Percentiles rank a stretch among this genome's conserved stretches.
These are phyloP conservation scores for Drosophila paracracens DNA, from an alignment of 2,888 invertebrate species.

Conservation along the genomic window DNA sequence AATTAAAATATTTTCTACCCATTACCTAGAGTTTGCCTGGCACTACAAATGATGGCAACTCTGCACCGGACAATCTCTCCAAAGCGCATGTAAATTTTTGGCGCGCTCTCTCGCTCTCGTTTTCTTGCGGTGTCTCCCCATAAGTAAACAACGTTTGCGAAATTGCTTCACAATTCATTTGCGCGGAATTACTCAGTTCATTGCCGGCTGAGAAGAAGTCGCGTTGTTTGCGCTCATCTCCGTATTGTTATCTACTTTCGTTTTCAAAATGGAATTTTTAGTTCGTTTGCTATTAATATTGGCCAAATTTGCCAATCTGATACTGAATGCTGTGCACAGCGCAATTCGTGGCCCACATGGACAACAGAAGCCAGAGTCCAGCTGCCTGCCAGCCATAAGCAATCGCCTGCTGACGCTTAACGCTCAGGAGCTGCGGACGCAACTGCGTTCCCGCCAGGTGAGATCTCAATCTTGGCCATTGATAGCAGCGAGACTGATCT, in stretches of 20 bases:
- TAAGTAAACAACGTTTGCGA: constrained; percentile 1
- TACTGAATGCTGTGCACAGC: constrained; percentile 30
- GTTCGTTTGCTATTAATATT: constrained; percentile 63
- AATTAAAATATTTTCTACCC: background rate
- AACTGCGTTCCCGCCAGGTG: constrained; percentile 71
- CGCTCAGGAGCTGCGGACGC: constrained; percentile 60
- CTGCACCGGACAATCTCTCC: background rate
- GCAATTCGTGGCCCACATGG: background rate
- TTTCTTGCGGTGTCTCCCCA: background rate
- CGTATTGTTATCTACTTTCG: background rate
- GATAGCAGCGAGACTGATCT: background rate
- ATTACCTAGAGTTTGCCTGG: background rate
- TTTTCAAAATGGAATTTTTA: constrained; percentile 71
- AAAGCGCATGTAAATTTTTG: background rate
- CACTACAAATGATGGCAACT: background rate
- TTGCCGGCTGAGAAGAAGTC: background rate
- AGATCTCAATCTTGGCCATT: constrained; percentile 16
- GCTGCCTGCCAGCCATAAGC: constrained; percentile 59
- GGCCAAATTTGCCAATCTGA: constrained; percentile 44
- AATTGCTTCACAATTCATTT: background rate
- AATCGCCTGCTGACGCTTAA: constrained; percentile 62
- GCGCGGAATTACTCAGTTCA: constrained; percentile 22
- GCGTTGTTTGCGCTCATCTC: background rate
- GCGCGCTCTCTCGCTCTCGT: background rate
- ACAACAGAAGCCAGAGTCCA: background rate